Evolutionary conservation across 2,113 vertebrate species (phyloP).

Genomic region (Hydrochoerus hydrochaeris): DNA sequence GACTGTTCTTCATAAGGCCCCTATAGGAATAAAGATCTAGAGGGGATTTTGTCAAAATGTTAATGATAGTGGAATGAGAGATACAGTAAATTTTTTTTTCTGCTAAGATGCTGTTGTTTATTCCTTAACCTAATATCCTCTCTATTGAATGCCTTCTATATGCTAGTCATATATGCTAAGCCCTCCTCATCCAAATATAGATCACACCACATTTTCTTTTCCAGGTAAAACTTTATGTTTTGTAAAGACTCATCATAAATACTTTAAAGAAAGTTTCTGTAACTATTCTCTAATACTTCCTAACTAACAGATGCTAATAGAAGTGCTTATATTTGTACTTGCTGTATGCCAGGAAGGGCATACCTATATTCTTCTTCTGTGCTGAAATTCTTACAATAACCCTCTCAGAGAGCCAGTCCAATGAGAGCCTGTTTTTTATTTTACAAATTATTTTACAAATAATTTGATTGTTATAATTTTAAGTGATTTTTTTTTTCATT

Average conservation of each 20-base stretch:
- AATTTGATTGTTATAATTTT: no score
- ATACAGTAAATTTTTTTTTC: background rate
- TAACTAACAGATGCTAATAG: background rate
- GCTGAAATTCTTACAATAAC: background rate
- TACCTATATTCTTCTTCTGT: background rate
- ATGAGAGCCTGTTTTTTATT: background rate
- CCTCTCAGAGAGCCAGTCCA: background rate
- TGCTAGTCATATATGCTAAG: background rate
- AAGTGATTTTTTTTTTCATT: no score
- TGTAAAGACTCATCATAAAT: background rate
- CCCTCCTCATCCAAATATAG: background rate
- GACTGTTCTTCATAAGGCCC: background rate
- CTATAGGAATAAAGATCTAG: background rate
- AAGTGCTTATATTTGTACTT: background rate
- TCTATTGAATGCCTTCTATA: background rate
- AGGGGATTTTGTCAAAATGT: conserved; percentile 3
- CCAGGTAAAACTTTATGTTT: background rate
- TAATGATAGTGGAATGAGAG: background rate
- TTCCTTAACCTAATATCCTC: background rate
- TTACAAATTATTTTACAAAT: no score
- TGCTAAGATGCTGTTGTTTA: background rate
- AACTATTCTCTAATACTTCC: background rate
- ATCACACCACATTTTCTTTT: background rate
- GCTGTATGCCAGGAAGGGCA: background rate
- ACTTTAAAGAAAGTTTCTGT: background rate